Base-by-base conservation (phyloP, 2,888 invertebrate genomes). In the Andrena marginata region DNA sequence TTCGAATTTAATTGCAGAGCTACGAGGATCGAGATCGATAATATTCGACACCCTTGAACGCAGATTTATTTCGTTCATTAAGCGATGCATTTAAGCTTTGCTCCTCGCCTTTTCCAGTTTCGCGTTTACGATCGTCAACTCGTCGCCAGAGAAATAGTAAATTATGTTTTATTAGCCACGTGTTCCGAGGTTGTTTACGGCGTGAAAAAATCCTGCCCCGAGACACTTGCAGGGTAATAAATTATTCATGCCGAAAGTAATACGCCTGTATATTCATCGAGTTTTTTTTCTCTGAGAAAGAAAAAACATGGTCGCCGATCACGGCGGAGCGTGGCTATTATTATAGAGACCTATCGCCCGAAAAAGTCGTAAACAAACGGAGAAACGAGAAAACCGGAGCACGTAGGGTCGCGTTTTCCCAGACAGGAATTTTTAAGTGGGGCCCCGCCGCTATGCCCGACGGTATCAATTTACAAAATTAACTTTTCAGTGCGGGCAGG, bases 391-490 rank as follows among this genome's bases (percentile, higher is more conserved):
- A 31, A 26, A 60, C 29, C n/a, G n/a, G 8, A 16, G 29, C 10
- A 26, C 29, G 10, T 35, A 7, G 10, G n/a, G 31, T 20, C 31
- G 20, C 62, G n/a, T 42, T 63, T 42, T 0, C 10, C 8, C 10
- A 2, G 2, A 26, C 4, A n/a, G 8, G 48, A 49, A 48, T 60
- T 60, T 49, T 49, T 31, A n/a, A 65, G 31, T 29, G 8, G n/a
- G 48, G 48, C 26, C 26, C 29, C 13, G 35, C 26, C 23, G 10
- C 31, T 10, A 13, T 8, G 59, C 4, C 13, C 49, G 69, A 33
- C 26, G 42, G 49, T 63, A 42, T 79, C 79, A 72, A 80, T 80
- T 80, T 80, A 67, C 33, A 67, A 71, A 80, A 80, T 80, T 72
- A 78, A 78, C 72, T 72, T 20, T 10, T 0, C 35, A 0, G 7